Evolutionary conservation across 2,888 invertebrate genomes (phyloP), one percentile per base, ranked within the genome.

Genomic region (Caenorhabditis imperialis): DNA sequence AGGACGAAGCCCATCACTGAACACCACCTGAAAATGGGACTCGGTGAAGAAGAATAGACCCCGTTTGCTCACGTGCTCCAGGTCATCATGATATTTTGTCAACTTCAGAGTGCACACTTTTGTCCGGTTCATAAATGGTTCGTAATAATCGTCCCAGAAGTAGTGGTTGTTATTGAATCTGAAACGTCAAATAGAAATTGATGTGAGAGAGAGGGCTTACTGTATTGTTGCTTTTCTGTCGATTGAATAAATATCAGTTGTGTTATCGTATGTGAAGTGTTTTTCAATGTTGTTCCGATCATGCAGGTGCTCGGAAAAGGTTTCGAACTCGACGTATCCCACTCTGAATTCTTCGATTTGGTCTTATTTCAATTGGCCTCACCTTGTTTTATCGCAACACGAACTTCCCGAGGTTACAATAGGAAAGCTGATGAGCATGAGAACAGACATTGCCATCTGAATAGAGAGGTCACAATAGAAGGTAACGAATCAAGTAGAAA

Each of bases 91-190:
- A 8, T 44, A 37, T 4, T 20, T 42, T 35, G 25, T 53, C 0
- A 62, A 33, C n/a, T 53, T 62, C 23, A 33, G 53, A 5, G 33
- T 0, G 33, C 61, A 62, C n/a, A 62, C 61, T 44, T 51, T 51
- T 16, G 61, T 44, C 5, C 61, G 23, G 33, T 62, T 62, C 10
- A 53, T 35, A 3, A 25, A 20, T 8, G 44, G 61, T 20, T 62
- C 61, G 35, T 62, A 62, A 20, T 37, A 42, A 18, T 62, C 53
- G 16, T 62, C 53, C 23, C 42, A 22, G 16, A 25, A 62, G 33
- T 62, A 62, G 18, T 62, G 53, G 42, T 53, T 57, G 7, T 16
- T 23, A 18, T 37, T 23, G 57, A 57, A 57, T 37, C 57, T 57
- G n/a, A 8, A 37, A 37, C 8, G 27, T 16, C 3, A 18, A 48